Percentiles rank a stretch among this genome's conserved stretches.
phyloP scores from a whole-genome alignment of 2,797 vertebrate genomes.

The Aphelocoma californica region DNA sequence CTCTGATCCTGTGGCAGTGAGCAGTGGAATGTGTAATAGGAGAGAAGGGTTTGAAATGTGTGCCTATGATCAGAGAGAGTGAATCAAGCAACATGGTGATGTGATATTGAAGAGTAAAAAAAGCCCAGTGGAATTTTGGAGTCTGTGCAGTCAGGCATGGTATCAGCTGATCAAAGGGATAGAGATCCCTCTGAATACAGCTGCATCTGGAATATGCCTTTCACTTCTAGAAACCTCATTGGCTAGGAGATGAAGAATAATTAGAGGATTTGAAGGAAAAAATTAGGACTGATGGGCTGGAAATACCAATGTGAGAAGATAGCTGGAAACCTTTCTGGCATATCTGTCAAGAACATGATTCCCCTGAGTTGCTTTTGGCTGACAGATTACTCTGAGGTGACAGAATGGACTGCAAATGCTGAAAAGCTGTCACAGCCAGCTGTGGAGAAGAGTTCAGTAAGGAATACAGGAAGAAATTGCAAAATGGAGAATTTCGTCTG shows the following conservation, averaged over 20 bases:
- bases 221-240: neutral
- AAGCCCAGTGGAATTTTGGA: neutral
- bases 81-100: neutral
- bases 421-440: neutral
- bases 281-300: neutral
- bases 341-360: neutral
- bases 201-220: neutral
- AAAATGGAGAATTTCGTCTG: neutral
- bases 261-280: neutral
- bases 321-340: neutral
- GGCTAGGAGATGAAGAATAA: neutral
- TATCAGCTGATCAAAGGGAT: neutral
- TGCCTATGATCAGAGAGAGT: neutral
- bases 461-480: neutral
- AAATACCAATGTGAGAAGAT: neutral
- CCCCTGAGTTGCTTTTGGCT: neutral
- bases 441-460: neutral
- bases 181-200: neutral
- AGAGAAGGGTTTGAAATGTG: neutral
- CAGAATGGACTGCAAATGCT: neutral
- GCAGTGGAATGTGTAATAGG: neutral
- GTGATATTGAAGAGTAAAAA: neutral
- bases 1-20: neutral
- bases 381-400: neutral
- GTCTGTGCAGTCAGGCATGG: neutral